Base-by-base conservation (phyloP, 37 sponge, comb jelly and placozoan genomes). In the Dysidea cf. avara region DNA sequence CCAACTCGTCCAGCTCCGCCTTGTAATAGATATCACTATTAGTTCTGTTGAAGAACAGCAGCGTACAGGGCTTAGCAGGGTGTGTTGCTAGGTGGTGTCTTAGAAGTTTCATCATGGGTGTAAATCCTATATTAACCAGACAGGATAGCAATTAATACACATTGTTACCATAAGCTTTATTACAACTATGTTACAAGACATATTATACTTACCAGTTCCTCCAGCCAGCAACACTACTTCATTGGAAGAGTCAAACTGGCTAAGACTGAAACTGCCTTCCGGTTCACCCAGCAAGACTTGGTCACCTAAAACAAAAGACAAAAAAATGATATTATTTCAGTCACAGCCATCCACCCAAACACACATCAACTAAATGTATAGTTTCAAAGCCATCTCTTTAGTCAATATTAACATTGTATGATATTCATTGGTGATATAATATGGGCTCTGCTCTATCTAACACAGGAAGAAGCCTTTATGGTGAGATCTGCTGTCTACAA, bases 171-270 rank as follows among this genome's bases (percentile, higher is more conserved):
- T n/a, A n/a, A n/a, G n/a, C n/a, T n/a, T n/a, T n/a, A n/a, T n/a
- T n/a, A n/a, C n/a, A n/a, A n/a, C n/a, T n/a, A n/a, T n/a, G n/a
- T n/a, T n/a, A n/a, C n/a, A n/a, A n/a, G n/a, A n/a, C n/a, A n/a
- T n/a, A n/a, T n/a, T n/a, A 26, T 31, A n/a, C 77, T 53, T 50
- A 83, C 95, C 95, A 56, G 85, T 75, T 7, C 95, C 95, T 22
- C 85, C 88, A 40, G 89, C 91, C 7, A 94, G 53, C 7, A 94
- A 74, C 2, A 74, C 36, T 26, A 83, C 14, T 14, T 81, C 33
- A 0, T 40, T 51, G 40, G 75, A 53, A 3, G 39, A 16, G 9
- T 13, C 7, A 5, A 94, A 67, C 35, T 48, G 61, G 17, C 64
- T 11, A 14, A 53, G 39, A 21, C 70, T 69, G 64, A 94, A 94